Conservation (phyloP, 64 coral and sea anemone genomes). For the Astreopora myriophthalma region DNA sequence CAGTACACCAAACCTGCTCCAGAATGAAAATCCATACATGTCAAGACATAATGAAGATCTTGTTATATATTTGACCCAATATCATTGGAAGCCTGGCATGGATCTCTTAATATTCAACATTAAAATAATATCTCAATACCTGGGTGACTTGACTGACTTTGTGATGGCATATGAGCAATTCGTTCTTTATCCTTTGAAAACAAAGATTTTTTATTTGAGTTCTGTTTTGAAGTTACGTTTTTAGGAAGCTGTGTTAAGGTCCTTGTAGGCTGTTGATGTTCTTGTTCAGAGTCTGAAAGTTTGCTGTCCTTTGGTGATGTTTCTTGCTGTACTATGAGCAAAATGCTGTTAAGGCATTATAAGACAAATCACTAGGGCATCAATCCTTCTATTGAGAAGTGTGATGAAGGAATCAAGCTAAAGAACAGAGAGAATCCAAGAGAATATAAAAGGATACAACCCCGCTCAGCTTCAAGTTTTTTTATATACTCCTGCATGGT, state of each 20-base stretch:
- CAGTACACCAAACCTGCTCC: no score
- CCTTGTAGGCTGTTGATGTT: not conserved
- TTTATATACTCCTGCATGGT: slow-evolving; percentile 53
- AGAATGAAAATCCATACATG: no score
- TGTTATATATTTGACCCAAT: no score
- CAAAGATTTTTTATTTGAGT: not conserved
- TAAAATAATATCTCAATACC: not conserved
- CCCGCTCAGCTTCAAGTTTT: slow-evolving; percentile 19
- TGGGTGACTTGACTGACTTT: not conserved
- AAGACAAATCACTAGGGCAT: not conserved
- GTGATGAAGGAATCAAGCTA: no score
- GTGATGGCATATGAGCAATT: slow-evolving; percentile 33
- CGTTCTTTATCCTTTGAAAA: slow-evolving; percentile 40
- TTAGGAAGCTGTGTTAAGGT: not conserved
- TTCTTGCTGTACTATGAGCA: not conserved
- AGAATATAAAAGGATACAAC: slow-evolving; percentile 39
- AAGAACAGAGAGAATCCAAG: no score
- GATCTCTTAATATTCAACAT: no score
- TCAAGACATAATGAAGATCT: no score
- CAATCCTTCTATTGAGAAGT: no score
- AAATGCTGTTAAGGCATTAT: not conserved
- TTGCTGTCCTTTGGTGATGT: not conserved
- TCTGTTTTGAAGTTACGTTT: not conserved
- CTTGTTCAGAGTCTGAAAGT: not conserved
- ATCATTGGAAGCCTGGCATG: no score